Evolutionary conservation across 2,888 invertebrate genomes (phyloP).

Genomic region (Leucophenga maculata): DNA sequence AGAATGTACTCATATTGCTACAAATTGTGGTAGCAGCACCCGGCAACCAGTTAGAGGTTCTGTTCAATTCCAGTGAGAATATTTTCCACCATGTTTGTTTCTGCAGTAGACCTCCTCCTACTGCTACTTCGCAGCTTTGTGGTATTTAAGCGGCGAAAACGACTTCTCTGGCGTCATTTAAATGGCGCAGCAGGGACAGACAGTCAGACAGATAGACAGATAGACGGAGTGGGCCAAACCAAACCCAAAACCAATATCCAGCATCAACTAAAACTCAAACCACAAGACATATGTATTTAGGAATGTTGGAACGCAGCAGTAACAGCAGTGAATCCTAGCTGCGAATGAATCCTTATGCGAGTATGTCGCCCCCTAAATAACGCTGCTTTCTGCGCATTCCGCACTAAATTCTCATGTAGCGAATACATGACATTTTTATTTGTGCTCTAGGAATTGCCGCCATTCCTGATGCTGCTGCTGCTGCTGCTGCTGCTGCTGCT

Average conservation of each 20-base stretch:
- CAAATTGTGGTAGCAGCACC: no score
- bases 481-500: slow-evolving; percentile 24
- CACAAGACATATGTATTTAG: no score
- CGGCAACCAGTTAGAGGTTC: no score
- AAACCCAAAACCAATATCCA: neutral
- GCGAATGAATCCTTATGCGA: no score
- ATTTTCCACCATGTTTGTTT: neutral
- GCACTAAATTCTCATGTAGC: slow-evolving; percentile 37
- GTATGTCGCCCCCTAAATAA: neutral
- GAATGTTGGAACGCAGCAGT: no score
- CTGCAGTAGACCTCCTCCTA: neutral
- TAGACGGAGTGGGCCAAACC: neutral
- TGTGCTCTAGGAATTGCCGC: slow-evolving; percentile 49
- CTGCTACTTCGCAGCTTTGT: neutral
- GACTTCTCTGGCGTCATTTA: neutral
- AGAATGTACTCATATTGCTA: no score
- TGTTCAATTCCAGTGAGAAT: no score
- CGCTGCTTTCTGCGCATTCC: neutral
- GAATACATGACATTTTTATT: slow-evolving; percentile 59
- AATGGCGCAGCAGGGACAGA: neutral
- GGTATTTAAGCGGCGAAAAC: neutral
- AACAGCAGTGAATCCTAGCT: no score
- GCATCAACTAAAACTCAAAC: neutral
- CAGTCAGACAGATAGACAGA: neutral
- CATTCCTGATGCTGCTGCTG: slow-evolving; percentile 32